These are phyloP conservation scores for Nothoprocta pentlandii DNA, from an alignment of 2,113 vertebrate species.

Conservation along the genomic window DNA sequence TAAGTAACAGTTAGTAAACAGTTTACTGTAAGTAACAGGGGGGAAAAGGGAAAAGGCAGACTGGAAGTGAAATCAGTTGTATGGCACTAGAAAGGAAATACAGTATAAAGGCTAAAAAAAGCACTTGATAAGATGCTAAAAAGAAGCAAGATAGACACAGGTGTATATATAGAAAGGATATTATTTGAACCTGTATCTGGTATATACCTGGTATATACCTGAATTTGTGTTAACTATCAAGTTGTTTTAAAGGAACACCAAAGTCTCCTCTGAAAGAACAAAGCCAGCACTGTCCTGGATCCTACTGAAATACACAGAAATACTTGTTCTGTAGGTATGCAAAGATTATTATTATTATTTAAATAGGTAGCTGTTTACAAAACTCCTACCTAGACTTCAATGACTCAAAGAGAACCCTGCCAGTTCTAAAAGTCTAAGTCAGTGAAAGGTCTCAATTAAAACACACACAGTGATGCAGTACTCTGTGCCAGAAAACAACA, in stretches of 20 bases:
- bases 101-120: not conserved
- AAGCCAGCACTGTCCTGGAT: not conserved
- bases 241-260: not conserved
- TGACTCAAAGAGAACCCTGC: not conserved
- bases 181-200: not conserved
- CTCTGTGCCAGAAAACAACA: not conserved
- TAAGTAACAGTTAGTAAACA: not conserved
- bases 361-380: not conserved
- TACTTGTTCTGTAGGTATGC: not conserved
- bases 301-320: not conserved
- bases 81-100: not conserved
- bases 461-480: not conserved
- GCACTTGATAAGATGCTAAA: not conserved
- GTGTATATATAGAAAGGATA: not conserved
- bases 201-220: not conserved
- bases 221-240: not conserved
- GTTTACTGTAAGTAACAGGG: not conserved
- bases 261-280: not conserved
- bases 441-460: not conserved
- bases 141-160: not conserved
- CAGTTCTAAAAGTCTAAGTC: not conserved
- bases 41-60: fast-evolving
- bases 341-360: not conserved
- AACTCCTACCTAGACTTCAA: not conserved
- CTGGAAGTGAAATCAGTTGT: not conserved